Base-by-base conservation (phyloP, 2,888 invertebrate species). In the Drosophila macrothrix region DNA sequence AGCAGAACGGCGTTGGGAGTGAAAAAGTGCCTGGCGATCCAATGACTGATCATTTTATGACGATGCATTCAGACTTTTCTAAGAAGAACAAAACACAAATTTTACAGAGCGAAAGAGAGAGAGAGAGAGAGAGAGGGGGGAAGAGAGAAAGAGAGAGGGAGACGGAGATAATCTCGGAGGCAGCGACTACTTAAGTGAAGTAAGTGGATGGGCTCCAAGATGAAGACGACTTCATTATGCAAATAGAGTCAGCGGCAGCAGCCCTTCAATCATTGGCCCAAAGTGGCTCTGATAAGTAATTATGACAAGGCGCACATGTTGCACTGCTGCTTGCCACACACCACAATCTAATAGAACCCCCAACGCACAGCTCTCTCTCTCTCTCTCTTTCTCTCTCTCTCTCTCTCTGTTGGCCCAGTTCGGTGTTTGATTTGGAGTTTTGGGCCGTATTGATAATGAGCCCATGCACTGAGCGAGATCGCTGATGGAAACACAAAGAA, bases 211-310 rank as follows among this genome's bases (percentile, higher is more conserved):
- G 46, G 41, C 50, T 41, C 33, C 16, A n/a, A 31, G 59, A 43
- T 46, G 61, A 54, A 64, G 83, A 80, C 83, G 86, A 70, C 83
- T 85, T 85, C 82, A 85, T 83, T 83, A 83, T 83, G 86, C 72
- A 83, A 86, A 83, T 86, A 67, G 67, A 67, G 46, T 62, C 39
- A 39, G 39, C 19, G 46, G 54, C 62, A 54, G 71, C 60, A 52
- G 63, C 76, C 76, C 83, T 85, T 84, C 83, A 84, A 73, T 84
- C 80, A 77, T 73, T 61, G 63, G 61, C 43, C 64, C 76, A 68
- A 81, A 81, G 82, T 84, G 81, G 70, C 65, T 62, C 56, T 78
- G 71, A 84, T 82, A 84, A 56, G 55, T 68, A 68, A 84, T 84
- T 82, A 82, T 82, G 80, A 82, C 83, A 79, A 68, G 80, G 64